Base-by-base conservation (phyloP, 2,888 invertebrate genomes). In the Cheilosia scutellata region DNA sequence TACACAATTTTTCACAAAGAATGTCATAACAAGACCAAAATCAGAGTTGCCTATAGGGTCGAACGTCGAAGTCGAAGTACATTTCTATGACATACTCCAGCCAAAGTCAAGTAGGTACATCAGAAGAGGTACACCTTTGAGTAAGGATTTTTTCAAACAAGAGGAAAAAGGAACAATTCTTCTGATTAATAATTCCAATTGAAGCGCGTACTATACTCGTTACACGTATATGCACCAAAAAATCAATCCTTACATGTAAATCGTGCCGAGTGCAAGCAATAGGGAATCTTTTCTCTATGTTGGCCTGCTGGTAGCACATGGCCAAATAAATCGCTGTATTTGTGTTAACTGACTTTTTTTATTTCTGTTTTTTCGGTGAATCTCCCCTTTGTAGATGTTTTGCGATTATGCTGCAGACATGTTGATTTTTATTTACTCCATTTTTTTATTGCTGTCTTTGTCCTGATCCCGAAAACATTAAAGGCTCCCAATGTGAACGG, bases 381-480 rank as follows among this genome's bases (percentile, higher is more conserved):
- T 62, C 60, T 66, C 76, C 76, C 63, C 77, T 86, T 86, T 82
- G 86, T 86, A 82, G 86, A 86, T 82, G 71, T 77, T 72, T 33
- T 66, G 76, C 76, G 84, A 84, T 84, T 71, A 76, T 75, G 71
- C 76, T 77, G 72, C 86, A 86, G 86, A 86, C 86, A 86, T 86
- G 86, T 86, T 82, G 76, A 86, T 86, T 86, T 86, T 82, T 86
- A 80, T 86, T 86, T 86, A 77, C 72, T 82, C 71, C 55, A 62
- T 80, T 80, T 82, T 84, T 76, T 65, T 70, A 53, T 20, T n/a
- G 33, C 65, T 66, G 72, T 76, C 71, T 86, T 74, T 80, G 71
- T 77, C 60, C 66, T 76, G 84, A 75, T 65, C 66, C 70, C 42
- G 20, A 77, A 58, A 57, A 70, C 29, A 70, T 62, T 60, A 63